phyloP scores from a whole-genome alignment of 2,888 invertebrate species.

The Clivina fossor region DNA sequence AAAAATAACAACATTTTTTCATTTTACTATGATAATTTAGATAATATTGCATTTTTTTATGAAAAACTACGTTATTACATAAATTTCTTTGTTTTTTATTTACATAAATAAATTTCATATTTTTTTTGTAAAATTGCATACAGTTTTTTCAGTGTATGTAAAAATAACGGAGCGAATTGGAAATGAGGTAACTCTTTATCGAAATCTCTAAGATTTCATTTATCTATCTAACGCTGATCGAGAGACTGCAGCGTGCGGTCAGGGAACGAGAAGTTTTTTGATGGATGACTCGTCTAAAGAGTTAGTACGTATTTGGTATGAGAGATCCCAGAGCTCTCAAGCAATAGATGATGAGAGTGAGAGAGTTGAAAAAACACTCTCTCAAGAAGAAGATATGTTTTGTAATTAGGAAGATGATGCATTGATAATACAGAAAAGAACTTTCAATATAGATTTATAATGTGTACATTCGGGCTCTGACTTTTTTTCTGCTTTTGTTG shows the following conservation, averaged over 20 bases:
- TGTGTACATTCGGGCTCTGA: too few relatives aligned
- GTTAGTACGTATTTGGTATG: slow-evolving; percentile 12
- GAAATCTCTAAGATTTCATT: background rate
- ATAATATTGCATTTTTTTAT: too few relatives aligned
- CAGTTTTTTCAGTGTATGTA: background rate
- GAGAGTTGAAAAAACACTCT: too few relatives aligned
- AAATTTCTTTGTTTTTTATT: too few relatives aligned
- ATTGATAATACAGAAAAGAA: slow-evolving; percentile 3
- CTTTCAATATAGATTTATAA: too few relatives aligned
- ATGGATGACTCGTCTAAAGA: slow-evolving; percentile 10
- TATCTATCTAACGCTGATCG: background rate
- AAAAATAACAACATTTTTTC: too few relatives aligned
- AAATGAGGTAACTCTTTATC: background rate
- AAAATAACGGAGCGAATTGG: background rate
- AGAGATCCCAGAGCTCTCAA: background rate
- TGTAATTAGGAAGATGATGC: slow-evolving; percentile 12
- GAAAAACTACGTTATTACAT: too few relatives aligned
- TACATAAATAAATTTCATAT: background rate
- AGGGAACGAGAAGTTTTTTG: slow-evolving; percentile 3
- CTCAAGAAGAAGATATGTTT: too few relatives aligned
- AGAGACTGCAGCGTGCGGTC: background rate
- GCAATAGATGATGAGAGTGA: too few relatives aligned
- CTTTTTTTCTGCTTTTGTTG: too few relatives aligned
- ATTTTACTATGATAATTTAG: too few relatives aligned
- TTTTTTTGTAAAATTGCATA: background rate